phyloP scores from a whole-genome alignment of 2,797 vertebrate genomes.

The Pitangus sulphuratus region DNA sequence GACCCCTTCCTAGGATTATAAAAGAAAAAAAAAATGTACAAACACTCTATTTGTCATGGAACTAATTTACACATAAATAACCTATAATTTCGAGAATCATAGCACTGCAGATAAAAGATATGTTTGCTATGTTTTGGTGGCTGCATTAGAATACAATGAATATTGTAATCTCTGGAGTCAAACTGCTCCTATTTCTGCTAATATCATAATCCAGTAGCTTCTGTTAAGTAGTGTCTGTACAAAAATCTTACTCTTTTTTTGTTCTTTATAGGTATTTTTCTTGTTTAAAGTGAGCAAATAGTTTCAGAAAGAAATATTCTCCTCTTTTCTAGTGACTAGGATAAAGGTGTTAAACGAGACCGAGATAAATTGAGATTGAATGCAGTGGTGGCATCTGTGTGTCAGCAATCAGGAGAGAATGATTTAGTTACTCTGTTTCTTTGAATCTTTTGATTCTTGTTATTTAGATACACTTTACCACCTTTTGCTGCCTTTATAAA shows the following conservation, averaged over 20 bases:
- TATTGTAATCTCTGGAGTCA: conserved; percentile 32
- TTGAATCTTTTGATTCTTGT: conserved; percentile 20
- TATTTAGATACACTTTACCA: background rate
- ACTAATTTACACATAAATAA: conserved; percentile 1
- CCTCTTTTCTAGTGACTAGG: background rate
- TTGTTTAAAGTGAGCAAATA: background rate
- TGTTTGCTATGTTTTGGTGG: conserved; percentile 42
- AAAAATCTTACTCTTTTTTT: conserved; percentile 45
- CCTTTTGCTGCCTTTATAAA: background rate
- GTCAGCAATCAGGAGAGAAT: conserved; percentile 3
- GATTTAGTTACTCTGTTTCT: conserved; percentile 24
- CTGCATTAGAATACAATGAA: conserved; percentile 16
- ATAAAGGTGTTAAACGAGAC: background rate
- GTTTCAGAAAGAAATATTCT: conserved; percentile 43
- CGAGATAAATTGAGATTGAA: conserved; percentile 22
- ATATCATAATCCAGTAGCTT: background rate
- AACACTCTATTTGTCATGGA: background rate
- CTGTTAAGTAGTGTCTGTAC: background rate
- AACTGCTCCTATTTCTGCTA: conserved; percentile 42
- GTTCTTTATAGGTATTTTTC: conserved; percentile 14
- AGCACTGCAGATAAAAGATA: background rate
- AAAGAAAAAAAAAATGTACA: background rate
- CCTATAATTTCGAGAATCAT: conserved; percentile 8
- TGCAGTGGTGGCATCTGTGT: background rate
- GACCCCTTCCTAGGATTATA: background rate